These are phyloP conservation scores for Brachionus paranguensis DNA, from an alignment of 1,140 invertebrate species.

Conservation along the genomic window DNA sequence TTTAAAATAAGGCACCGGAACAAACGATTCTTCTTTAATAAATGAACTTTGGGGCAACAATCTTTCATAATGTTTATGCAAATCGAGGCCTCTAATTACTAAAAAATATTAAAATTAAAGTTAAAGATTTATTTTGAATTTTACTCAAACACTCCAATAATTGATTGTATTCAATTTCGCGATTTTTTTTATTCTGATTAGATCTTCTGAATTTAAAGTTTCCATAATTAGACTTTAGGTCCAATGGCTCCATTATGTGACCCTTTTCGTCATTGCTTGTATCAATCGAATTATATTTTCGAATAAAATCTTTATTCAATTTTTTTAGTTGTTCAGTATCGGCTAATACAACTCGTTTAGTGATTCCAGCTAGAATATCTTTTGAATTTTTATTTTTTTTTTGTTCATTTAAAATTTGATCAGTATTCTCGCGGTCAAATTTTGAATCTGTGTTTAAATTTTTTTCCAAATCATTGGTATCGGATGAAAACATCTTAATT, in stretches of 20 bases:
- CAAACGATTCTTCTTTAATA: neutral
- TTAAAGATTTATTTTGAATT: neutral
- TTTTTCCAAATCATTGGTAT: neutral
- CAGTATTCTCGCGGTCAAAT: neutral
- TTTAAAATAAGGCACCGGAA: conserved; percentile 25
- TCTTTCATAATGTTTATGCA: conserved; percentile 38
- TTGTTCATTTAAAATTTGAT: neutral
- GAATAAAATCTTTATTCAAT: neutral
- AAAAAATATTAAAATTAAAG: neutral
- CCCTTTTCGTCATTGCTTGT: neutral
- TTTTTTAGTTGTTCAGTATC: neutral
- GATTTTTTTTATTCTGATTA: neutral
- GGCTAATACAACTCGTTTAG: conserved; percentile 11
- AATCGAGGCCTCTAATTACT: conserved; percentile 30
- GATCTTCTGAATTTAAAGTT: neutral
- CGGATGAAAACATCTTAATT: neutral
- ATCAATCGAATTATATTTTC: neutral
- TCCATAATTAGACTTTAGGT: conserved; percentile 12
- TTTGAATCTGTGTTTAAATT: neutral
- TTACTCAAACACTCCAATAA: conserved; percentile 33
- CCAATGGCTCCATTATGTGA: neutral
- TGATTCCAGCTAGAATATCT: conserved; percentile 25
- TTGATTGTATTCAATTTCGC: conserved; percentile 15
- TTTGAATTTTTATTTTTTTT: conserved; percentile 1
- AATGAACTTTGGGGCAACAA: neutral